Base-by-base conservation (phyloP, 2,113 vertebrate species). In the Scortum barcoo region DNA sequence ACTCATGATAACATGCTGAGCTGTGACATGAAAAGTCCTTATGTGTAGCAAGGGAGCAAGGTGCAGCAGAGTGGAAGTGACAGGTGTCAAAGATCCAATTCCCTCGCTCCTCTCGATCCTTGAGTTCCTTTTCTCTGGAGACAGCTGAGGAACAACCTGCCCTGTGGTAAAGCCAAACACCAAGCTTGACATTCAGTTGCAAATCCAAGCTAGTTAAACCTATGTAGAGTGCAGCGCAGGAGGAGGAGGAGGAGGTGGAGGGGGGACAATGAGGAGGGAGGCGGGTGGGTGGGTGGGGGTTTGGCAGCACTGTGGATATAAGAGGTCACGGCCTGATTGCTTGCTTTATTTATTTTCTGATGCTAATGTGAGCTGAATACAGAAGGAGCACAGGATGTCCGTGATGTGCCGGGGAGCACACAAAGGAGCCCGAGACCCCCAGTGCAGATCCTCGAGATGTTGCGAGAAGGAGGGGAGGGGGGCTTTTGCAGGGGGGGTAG, bases 1-100 rank as follows among this genome's bases (percentile, higher is more conserved):
- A 92, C 91, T 94, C 78, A 67, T 85, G 92, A 90, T 86, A 90
- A 83, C 93, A 94, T 85, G 88, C 92, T 90, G 93, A 88, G 93
- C 87, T 87, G 89, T 93, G 92, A 93, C 92, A 95, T 91, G 92
- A 90, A 95, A 95, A 89, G 88, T 88, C 89, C 92, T 93, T 93
- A 94, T 93, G 87, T 88, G 90, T 93, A 88, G 92, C 90, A 75
- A 88, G 84, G 84, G 84, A 92, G 87, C 89, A 90, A 89, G 92
- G 92, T 91, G 88, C 90, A 89, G 89, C 86, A 66, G 78, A 93
- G 89, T 89, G 86, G 89, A 93, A 93, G 93, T 91, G 91, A 92
- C 94, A 93, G 88, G 91, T 93, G 91, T 92, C 90, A 92, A 92
- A 84, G 88, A 93, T 90, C 89, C 87, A 92, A 91, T 94, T 88